Percentiles rank a stretch among this genome's conserved stretches.
Evolutionary conservation across 2,888 invertebrate species (phyloP).

Genomic region (Anagyrus pseudococci): DNA sequence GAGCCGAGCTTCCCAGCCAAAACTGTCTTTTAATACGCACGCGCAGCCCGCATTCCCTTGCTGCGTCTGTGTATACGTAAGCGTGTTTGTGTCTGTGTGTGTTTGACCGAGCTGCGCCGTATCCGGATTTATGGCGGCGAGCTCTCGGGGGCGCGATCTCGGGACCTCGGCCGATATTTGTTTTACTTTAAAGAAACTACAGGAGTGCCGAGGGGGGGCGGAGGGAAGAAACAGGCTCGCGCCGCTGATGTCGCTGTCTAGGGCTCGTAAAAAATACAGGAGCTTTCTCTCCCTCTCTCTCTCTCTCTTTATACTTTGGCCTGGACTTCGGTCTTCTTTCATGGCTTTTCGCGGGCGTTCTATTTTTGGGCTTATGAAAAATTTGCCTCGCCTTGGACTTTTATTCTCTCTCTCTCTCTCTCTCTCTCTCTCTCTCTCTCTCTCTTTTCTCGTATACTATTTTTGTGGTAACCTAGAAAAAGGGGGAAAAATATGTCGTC

Average conservation of each 20-base stretch:
- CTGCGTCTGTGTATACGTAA: too few species aligned
- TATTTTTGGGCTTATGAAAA: constrained; percentile 1
- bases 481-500: not conserved
- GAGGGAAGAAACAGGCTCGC: too few species aligned
- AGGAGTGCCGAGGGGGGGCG: not conserved
- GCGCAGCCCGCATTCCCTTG: constrained; percentile 37
- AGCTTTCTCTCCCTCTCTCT: not conserved
- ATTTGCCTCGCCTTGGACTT: not conserved
- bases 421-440: too few species aligned
- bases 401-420: too few species aligned
- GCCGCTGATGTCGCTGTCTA: too few species aligned
- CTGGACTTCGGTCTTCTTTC: not conserved
- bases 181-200: constrained; percentile 46
- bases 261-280: not conserved
- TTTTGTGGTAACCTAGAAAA: not conserved
- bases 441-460: not conserved
- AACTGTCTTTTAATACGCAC: constrained; percentile 54
- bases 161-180: constrained; percentile 51
- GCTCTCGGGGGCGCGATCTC: too few species aligned
- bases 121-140: constrained; percentile 51
- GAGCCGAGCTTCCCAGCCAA: constrained; percentile 37
- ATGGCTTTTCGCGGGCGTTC: not conserved
- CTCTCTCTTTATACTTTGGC: too few species aligned
- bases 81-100: too few species aligned
- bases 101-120: constrained; percentile 42